Conservation (phyloP, 1,140 invertebrate genomes). For the Brachionus sp. region DNA sequence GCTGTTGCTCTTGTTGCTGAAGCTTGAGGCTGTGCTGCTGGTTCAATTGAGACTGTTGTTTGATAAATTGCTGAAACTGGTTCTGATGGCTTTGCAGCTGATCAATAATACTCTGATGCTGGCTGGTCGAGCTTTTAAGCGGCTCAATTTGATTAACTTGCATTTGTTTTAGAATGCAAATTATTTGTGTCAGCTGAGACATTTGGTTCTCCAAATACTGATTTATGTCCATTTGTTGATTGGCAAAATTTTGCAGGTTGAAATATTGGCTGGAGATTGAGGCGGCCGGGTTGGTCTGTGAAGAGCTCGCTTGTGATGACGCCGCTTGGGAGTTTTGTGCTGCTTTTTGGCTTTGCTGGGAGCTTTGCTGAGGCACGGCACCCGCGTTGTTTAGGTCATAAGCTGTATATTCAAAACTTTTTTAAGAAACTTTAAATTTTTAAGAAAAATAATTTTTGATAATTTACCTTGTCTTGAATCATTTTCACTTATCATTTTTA, state of each 20-base stretch:
- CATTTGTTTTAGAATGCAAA: background rate
- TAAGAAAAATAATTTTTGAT: slow-evolving; percentile 14
- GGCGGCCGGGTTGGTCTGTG: background rate
- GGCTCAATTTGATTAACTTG: slow-evolving; percentile 13
- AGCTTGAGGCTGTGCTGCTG: background rate
- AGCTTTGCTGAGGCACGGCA: background rate
- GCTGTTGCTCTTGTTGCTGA: slow-evolving; percentile 26
- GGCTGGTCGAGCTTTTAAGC: background rate
- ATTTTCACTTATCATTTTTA: slow-evolving; percentile 37
- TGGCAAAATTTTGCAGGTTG: background rate
- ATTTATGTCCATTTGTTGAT: slow-evolving; percentile 11
- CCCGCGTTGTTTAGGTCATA: slow-evolving; percentile 11
- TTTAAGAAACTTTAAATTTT: slow-evolving; percentile 6
- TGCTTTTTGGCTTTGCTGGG: background rate
- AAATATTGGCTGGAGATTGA: background rate
- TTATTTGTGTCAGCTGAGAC: background rate
- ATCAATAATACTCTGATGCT: background rate
- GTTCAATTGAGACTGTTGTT: background rate
- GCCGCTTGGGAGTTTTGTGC: background rate
- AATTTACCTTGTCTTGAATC: slow-evolving; percentile 40
- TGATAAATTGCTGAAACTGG: slow-evolving; percentile 22
- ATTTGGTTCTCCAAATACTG: slow-evolving; percentile 19
- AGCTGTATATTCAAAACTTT: slow-evolving; percentile 32
- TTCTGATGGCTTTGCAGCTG: background rate
- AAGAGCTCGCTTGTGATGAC: background rate